Evolutionary conservation across 2,888 invertebrate genomes (phyloP).

Genomic region (Coenonympha glycerion): DNA sequence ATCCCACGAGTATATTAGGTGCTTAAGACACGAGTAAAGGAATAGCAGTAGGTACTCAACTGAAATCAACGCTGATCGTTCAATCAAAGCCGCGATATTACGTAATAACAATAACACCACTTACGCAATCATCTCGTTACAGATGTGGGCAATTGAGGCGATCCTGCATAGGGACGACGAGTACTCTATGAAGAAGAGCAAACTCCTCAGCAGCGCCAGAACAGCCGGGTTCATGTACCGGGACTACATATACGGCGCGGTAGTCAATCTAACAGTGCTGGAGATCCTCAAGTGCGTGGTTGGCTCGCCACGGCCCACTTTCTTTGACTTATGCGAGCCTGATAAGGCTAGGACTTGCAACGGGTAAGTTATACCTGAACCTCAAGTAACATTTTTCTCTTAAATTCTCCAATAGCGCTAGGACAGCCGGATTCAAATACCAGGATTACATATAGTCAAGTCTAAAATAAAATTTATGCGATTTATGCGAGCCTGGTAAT

Average conservation of each 20-base stretch:
- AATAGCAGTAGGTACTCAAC: too few relatives aligned
- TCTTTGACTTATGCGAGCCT: constrained; percentile 83
- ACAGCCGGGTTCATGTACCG: constrained; percentile 71
- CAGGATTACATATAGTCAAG: too few relatives aligned
- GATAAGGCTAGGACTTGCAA: constrained; percentile 79
- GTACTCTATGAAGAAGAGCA: constrained; percentile 64
- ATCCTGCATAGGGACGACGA: constrained; percentile 57
- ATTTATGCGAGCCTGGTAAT: too few relatives aligned
- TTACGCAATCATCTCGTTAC: constrained; percentile 24
- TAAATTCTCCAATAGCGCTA: too few relatives aligned
- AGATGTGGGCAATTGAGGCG: constrained; percentile 71
- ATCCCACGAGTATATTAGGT: too few relatives aligned
- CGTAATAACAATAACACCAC: background rate
- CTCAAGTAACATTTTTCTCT: background rate
- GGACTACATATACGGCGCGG: constrained; percentile 79
- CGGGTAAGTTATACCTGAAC: constrained; percentile 46
- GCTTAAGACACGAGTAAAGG: too few relatives aligned
- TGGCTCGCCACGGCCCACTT: constrained; percentile 85
- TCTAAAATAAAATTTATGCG: too few relatives aligned
- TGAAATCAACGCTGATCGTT: background rate
- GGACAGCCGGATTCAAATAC: too few relatives aligned
- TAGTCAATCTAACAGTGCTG: constrained; percentile 77
- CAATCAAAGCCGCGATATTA: background rate
- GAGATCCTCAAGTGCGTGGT: constrained; percentile 80
- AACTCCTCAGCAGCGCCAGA: constrained; percentile 50